phyloP scores from a whole-genome alignment of 1,140 invertebrate species.

The Ylistrum balloti region DNA sequence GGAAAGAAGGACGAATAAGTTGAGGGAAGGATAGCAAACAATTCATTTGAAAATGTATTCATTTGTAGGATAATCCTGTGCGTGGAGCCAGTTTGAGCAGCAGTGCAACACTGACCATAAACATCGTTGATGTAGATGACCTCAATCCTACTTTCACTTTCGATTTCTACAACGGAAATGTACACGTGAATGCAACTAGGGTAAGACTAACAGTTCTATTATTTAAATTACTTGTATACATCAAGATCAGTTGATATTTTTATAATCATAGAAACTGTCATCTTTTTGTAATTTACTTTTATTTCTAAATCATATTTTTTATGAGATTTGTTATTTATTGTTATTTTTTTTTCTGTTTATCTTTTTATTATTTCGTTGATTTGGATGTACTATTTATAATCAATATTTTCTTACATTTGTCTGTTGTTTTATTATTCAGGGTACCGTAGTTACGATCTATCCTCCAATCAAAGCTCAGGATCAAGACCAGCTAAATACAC shows the following conservation, averaged over 20 bases:
- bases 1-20: too few species aligned
- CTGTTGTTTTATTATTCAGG: slow-evolving; percentile 44
- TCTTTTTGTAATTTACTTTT: too few species aligned
- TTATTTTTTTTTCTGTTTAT: too few species aligned
- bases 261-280: too few species aligned
- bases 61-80: slow-evolving; percentile 56
- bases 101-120: slow-evolving; percentile 58
- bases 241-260: too few species aligned
- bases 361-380: too few species aligned
- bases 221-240: slow-evolving; percentile 55
- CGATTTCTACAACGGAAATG: slow-evolving; percentile 53
- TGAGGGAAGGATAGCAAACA: too few species aligned
- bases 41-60: too few species aligned
- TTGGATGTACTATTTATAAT: too few species aligned
- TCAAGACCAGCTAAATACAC: slow-evolving; percentile 59
- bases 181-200: slow-evolving; percentile 51
- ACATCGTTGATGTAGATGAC: slow-evolving; percentile 62
- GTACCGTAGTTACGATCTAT: slow-evolving; percentile 52
- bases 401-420: too few species aligned
- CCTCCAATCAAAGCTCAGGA: slow-evolving; percentile 63
- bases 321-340: too few species aligned
- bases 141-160: slow-evolving; percentile 62
- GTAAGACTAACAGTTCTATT: slow-evolving; percentile 47
- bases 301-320: too few species aligned
- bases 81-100: slow-evolving; percentile 50